These are phyloP conservation scores for Melanerpes formicivorus DNA, from an alignment of 2,113 vertebrate genomes.

Conservation along the genomic window DNA sequence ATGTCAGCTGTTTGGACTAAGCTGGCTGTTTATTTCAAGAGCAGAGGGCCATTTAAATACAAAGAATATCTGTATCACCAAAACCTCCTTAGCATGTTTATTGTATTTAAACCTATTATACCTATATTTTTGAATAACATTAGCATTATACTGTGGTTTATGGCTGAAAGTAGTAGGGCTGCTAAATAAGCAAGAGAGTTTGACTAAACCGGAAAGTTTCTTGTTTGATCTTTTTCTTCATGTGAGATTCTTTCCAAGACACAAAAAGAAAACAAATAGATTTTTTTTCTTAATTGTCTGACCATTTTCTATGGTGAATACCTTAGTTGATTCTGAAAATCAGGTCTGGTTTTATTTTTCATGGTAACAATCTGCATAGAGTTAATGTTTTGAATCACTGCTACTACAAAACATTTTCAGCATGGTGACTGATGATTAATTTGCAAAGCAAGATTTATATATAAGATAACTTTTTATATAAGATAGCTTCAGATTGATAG, in stretches of 20 bases:
- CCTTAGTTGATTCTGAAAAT: background rate
- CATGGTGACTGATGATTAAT: background rate
- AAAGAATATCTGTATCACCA: background rate
- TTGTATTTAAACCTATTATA: background rate
- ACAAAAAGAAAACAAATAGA: background rate
- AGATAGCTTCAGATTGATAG: background rate
- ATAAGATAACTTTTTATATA: background rate
- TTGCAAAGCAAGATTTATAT: background rate
- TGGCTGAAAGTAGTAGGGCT: too few relatives aligned
- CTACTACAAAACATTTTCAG: background rate
- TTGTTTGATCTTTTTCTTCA: background rate
- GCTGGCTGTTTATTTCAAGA: background rate
- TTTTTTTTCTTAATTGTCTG: background rate
- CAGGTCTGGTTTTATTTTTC: background rate
- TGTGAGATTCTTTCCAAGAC: background rate
- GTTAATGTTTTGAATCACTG: background rate
- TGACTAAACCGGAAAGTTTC: too few relatives aligned
- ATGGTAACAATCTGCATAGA: background rate
- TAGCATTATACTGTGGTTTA: too few relatives aligned
- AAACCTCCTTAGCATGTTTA: background rate
- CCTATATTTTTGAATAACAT: too few relatives aligned
- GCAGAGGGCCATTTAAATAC: background rate
- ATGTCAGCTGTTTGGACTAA: background rate
- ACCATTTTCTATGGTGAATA: background rate
- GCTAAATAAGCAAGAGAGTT: too few relatives aligned